Evolutionary conservation across 2,888 invertebrate genomes (phyloP), one percentile per base, ranked within the genome.

Genomic region (Drosophila seclusa): DNA sequence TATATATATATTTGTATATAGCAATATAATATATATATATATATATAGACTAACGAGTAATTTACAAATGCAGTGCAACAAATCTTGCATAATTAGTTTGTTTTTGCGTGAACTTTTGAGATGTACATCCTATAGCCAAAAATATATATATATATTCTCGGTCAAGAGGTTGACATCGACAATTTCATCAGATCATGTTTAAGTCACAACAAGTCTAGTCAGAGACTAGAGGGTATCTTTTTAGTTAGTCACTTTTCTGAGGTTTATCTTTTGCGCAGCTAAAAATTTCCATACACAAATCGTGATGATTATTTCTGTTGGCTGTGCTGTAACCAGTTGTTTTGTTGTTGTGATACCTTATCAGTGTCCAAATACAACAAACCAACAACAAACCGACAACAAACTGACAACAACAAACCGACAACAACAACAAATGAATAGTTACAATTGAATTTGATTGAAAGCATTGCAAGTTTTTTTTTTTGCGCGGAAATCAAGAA

Each of bases 391-490:
- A 38, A 4, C 13, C 34, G 68, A 38, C 53, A 52, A 38, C 38
- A 38, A 38, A 4, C 13, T 24, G 70, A 38, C 53, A 52, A 42
- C 45, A 13, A 11, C 24, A 38, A 38, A 29, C 13, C 31, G 70
- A 40, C 53, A 52, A 38, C 38, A 38, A 68, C 58, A 71, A 27
- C 38, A 38, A 38, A 48, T 74, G 62, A 87, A 82, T 75, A 77
- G 62, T 72, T 83, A 80, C 90, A 89, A 85, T 85, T 85, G 85
- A 85, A 87, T 89, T 87, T 89, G 83, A 89, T 85, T 70, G 82
- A 87, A 77, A 61, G 63, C 71, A 68, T 68, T 64, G 54, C 54
- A 62, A 64, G 59, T 42, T 45, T 57, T 75, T 45, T 45, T 57
- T 75, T 16, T 62, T 59, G 68, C 40, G 60, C 80, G 81, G 73